Conservation (phyloP, 2,888 invertebrate genomes). For the Aethes cnicana region DNA sequence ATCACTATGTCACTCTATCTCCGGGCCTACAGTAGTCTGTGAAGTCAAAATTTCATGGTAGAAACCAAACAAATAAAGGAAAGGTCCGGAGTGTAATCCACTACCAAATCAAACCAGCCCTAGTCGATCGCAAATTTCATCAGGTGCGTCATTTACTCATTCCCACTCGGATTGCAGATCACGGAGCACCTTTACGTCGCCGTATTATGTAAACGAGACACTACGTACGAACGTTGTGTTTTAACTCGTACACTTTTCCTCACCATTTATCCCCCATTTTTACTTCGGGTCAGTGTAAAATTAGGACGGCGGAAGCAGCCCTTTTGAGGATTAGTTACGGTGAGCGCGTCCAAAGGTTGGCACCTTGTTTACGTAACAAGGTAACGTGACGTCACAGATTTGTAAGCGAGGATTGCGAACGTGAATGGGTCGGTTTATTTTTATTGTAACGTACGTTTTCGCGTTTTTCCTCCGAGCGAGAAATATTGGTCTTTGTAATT, state of each 20-base stretch:
- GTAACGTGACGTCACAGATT: too few species aligned
- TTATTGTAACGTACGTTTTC: too few species aligned
- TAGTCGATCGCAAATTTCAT: conserved; percentile 50
- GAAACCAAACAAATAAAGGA: conserved; percentile 3
- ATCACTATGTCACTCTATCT: too few species aligned
- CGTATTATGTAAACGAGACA: conserved; percentile 52
- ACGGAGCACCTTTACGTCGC: conserved; percentile 47
- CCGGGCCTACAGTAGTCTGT: too few species aligned
- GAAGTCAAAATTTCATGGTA: neutral
- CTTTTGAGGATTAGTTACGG: neutral
- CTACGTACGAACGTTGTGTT: conserved; percentile 43
- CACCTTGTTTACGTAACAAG: neutral
- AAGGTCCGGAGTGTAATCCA: too few species aligned
- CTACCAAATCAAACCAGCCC: conserved; percentile 13
- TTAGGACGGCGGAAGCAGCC: conserved; percentile 20
- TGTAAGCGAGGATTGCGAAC: too few species aligned
- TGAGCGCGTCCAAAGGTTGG: neutral
- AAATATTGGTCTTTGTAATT: too few species aligned
- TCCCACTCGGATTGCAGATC: conserved; percentile 42
- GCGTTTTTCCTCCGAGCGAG: too few species aligned
- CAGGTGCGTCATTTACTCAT: too few species aligned
- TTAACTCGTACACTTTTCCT: conserved; percentile 36
- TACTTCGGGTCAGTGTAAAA: conserved; percentile 34
- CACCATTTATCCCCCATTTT: conserved; percentile 36
- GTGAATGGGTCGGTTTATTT: too few species aligned